A percentile compares a stretch with the other conserved stretches of the same genome.
These are phyloP conservation scores for Pagetopsis macropterus DNA, from an alignment of 2,797 vertebrate genomes.

Conservation along the genomic window DNA sequence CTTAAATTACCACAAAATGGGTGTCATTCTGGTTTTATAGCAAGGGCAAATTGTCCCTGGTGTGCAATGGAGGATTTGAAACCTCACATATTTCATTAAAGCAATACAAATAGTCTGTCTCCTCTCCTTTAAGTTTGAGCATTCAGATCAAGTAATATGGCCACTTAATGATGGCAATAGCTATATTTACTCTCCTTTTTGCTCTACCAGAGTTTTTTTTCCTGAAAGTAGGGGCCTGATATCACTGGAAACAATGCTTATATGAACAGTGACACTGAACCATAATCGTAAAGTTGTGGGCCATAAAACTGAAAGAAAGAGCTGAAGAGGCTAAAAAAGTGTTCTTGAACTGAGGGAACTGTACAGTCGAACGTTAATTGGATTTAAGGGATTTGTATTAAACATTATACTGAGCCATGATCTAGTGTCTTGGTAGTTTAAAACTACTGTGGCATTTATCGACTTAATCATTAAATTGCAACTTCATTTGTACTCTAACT, in stretches of 20 bases:
- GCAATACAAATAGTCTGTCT: neutral
- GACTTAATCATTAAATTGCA: neutral
- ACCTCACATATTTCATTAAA: neutral
- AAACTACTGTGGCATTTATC: neutral
- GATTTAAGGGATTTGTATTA: neutral
- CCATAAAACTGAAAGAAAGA: neutral
- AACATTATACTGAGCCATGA: neutral
- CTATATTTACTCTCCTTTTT: neutral
- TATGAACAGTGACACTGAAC: neutral
- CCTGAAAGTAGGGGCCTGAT: neutral
- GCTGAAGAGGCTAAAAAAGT: neutral
- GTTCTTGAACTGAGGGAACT: neutral
- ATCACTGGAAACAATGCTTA: neutral
- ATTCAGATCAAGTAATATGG: neutral
- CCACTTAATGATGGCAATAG: too few species aligned
- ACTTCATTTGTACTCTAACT: neutral
- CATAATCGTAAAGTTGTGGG: neutral
- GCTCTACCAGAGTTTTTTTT: neutral
- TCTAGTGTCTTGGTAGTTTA: neutral
- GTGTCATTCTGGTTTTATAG: slow-evolving; percentile 1
- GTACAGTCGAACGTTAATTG: neutral
- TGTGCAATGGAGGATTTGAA: neutral
- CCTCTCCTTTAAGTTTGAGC: too few species aligned
- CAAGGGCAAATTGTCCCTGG: neutral
- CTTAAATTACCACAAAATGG: neutral